Base-by-base conservation (phyloP, 2,888 invertebrate genomes). In the Nemoura dubitans region DNA sequence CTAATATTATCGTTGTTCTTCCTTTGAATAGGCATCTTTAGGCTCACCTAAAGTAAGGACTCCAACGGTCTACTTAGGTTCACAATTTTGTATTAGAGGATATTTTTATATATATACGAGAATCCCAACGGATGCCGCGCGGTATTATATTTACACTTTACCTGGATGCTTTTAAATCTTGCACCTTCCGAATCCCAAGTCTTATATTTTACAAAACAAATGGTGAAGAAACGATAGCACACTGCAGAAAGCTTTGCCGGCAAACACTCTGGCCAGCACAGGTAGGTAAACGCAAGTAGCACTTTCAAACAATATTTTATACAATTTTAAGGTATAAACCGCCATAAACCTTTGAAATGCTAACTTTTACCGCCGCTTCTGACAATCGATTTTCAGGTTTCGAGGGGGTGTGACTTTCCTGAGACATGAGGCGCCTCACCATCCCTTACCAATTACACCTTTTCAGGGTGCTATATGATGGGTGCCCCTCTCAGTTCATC, bases 271-370 rank as follows among this genome's bases (percentile, higher is more conserved):
- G 21, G 21, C 59, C 21, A 59, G 59, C 21, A 78, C 78, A 78
- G 78, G 78, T 78, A 78, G 78, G 27, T 78, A 78, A 78, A 78
- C 78, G 27, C 78, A 78, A 78, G 78, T 78, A 78, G 78, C 78
- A 78, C 26, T 78, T 28, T 27, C 78, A 78, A 78, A 78, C 78
- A 78, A 26, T 78, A 27, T 26, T 78, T 26, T 28, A 26, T 78
- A 28, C 59, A 59, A 59, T 59, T 59, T 59, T 21, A 59, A 59
- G 59, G 14, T 59, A 59, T 59, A 59, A 59, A 59, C 5, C 27
- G 26, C 26, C 78, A 78, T 78, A 78, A 78, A 78, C 78, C 78
- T 78, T 78, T 78, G 78, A 27, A 28, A 78, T 26, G 27, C 27
- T 28, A 26, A 26, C 78, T 27, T 27, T 16, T 28, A 28, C 78